phyloP scores from a whole-genome alignment of 30 jellyfish, hydroid and myxozoan genomes.

The Chironex yamaguchii region DNA sequence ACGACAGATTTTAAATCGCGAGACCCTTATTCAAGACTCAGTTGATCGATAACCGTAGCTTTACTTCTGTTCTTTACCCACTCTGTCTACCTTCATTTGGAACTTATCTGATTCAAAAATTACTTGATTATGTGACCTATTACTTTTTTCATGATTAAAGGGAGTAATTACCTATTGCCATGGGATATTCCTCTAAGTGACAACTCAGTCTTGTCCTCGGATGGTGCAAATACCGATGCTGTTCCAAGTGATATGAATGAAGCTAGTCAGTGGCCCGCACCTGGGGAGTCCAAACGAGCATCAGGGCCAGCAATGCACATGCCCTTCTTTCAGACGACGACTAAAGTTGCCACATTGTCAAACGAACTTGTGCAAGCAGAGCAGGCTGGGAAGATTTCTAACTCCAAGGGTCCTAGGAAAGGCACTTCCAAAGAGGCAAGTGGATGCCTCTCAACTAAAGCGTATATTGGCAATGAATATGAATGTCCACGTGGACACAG shows the following conservation, averaged over 20 bases:
- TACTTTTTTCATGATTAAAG: too few species aligned
- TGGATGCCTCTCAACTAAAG: constrained; percentile 40
- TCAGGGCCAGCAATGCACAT: constrained; percentile 68
- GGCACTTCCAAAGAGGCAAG: constrained; percentile 37
- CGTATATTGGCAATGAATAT: constrained; percentile 90
- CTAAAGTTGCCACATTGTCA: constrained; percentile 62
- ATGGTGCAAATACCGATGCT: constrained; percentile 30
- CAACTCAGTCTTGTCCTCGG: constrained; percentile 28
- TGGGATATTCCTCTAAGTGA: constrained; percentile 93
- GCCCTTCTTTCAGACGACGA: constrained; percentile 76
- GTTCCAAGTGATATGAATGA: constrained; percentile 73
- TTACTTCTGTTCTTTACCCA: too few species aligned
- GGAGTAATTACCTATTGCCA: constrained; percentile 86
- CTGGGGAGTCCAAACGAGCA: constrained; percentile 85
- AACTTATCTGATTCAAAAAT: too few species aligned
- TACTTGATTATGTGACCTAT: too few species aligned
- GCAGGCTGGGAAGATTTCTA: constrained; percentile 16
- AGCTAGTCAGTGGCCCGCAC: constrained; percentile 95
- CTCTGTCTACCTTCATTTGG: too few species aligned
- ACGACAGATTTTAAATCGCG: too few species aligned
- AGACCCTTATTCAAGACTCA: too few species aligned
- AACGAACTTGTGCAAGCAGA: constrained; percentile 64
- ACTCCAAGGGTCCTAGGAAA: constrained; percentile 73
- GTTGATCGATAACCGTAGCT: too few species aligned
- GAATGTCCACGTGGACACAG: constrained; percentile 99